Percentiles rank a stretch among this genome's conserved stretches.
phyloP scores from a whole-genome alignment of 2,888 invertebrate genomes.

The Drosophila melanocephala region DNA sequence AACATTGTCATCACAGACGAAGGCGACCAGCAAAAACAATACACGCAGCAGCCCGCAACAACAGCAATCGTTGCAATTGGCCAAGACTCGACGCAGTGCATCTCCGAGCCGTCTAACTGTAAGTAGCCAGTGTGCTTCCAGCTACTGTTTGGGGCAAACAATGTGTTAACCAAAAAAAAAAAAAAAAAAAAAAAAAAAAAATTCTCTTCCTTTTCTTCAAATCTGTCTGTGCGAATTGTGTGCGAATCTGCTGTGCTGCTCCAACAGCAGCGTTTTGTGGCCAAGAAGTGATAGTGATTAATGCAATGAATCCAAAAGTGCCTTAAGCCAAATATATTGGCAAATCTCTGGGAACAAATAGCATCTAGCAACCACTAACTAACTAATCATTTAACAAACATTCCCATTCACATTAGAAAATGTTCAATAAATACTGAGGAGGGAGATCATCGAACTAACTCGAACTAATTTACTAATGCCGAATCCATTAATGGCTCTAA shows the following conservation, averaged over 20 bases:
- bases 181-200: neutral
- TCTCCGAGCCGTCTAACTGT: constrained; percentile 50
- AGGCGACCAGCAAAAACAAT: neutral
- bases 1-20: neutral
- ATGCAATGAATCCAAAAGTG: constrained; percentile 49
- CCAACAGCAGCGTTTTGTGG: constrained; percentile 48
- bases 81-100: constrained; percentile 30
- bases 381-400: constrained; percentile 11
- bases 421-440: constrained; percentile 7
- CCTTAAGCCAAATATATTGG: constrained; percentile 51
- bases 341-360: constrained; percentile 35
- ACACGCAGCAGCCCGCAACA: constrained; percentile 10
- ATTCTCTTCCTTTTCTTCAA: constrained; percentile 24
- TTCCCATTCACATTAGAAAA: constrained; percentile 12
- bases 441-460: constrained; percentile 13
- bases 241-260: constrained; percentile 1
- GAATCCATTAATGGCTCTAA: neutral
- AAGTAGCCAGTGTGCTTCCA: constrained; percentile 24
- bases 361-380: neutral
- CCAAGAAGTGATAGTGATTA: constrained; percentile 54
- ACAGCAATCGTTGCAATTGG: neutral
- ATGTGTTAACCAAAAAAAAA: neutral
- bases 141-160: neutral
- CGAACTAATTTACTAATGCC: neutral
- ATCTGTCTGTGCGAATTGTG: constrained; percentile 10